Evolutionary conservation across 2,113 vertebrate genomes (phyloP), one percentile per base, ranked within the genome.

Genomic region (Polyodon spathula): DNA sequence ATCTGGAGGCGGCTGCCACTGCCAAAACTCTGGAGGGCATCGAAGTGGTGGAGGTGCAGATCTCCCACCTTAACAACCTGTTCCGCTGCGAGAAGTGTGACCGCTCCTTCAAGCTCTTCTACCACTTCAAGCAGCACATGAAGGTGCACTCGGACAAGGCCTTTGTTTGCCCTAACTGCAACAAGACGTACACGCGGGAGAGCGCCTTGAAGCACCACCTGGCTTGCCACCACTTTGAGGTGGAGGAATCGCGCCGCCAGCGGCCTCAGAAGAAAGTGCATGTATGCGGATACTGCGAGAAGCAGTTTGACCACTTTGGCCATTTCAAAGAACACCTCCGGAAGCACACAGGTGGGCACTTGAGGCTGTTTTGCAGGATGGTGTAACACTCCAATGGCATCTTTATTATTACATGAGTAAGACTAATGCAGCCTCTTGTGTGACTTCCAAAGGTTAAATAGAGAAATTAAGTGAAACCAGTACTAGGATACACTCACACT

Each of bases 41-140:
- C 60, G 94, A 97, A 80, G 88, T 98, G 66, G 93, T 97, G 69
- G 94, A 97, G 78, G 92, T 97, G 76, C 94, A 97, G 88, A 93
- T 97, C 77, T 96, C 96, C n/a, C 93, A 97, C 76, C 59, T 93
- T 71, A 94, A 97, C 66, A 93, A 91, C 79, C 78, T 94, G 73
- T 98, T 96, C 82, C 92, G 92, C 78, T 98, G 96, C 82, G 91
- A 86, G 72, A 96, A 94, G 77, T 98, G 96, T 65, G 93, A 93
- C 56, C 93, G 93, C 72, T 92, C 88, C 17, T 98, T 98, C 85
- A 96, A 96, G 82, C 84, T 97, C 73, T 98, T 93, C 87, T 96
- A 97, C 80, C 96, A 98, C 85, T 94, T 98, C 71, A 97, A 97
- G 81, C 94, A 98, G 82, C 96, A 98, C 83, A 81, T 97, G 88